phyloP scores from a whole-genome alignment of 1,140 invertebrate genomes.

The Zeugodacus cucurbitae region DNA sequence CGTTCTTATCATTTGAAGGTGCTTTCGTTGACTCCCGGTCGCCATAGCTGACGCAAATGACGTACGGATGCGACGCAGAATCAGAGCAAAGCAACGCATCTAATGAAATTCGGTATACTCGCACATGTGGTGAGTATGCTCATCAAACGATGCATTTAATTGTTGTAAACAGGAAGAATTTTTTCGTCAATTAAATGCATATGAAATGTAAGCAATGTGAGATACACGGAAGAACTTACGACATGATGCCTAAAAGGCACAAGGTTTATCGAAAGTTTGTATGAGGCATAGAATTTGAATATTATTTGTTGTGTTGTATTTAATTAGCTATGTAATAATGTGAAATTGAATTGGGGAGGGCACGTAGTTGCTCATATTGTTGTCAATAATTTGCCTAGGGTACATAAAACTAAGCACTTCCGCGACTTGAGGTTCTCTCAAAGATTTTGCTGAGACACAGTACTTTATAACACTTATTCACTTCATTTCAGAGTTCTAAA shows the following conservation, averaged over 20 bases:
- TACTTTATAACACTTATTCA: too few species aligned
- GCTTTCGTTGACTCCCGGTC: background rate
- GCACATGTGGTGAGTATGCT: background rate
- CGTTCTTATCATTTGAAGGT: background rate
- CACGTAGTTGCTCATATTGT: too few species aligned
- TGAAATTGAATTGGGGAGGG: too few species aligned
- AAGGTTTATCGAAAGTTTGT: background rate
- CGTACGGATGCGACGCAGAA: background rate
- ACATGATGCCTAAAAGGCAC: background rate
- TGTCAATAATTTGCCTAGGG: too few species aligned
- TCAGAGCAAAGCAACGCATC: background rate
- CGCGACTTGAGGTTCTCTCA: too few species aligned
- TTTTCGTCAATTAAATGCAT: background rate
- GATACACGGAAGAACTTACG: background rate
- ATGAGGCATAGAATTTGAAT: background rate
- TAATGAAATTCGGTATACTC: background rate
- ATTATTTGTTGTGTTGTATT: too few species aligned
- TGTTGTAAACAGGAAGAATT: constrained; percentile 23
- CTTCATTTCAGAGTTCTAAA: too few species aligned
- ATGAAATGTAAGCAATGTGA: background rate
- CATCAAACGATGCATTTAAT: background rate
- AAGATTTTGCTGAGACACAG: too few species aligned
- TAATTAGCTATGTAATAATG: too few species aligned
- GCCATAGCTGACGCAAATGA: background rate
- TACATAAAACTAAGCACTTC: too few species aligned